phyloP scores from a whole-genome alignment of 2,888 invertebrate genomes.

The Harpalus rubripes region DNA sequence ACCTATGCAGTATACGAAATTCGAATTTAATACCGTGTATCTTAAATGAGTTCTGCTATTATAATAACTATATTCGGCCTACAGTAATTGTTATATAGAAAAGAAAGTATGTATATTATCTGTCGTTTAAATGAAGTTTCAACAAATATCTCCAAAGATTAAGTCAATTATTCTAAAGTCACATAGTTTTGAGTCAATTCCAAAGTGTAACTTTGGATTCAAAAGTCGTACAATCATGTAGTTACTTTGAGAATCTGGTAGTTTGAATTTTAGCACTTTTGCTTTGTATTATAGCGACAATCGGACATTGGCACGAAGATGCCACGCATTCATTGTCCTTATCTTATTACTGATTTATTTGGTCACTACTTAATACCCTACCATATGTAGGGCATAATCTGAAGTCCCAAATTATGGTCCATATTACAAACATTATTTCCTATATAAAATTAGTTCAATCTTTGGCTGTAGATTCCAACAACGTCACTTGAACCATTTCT shows the following conservation, averaged over 20 bases:
- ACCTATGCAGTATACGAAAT: neutral
- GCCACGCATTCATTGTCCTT: neutral
- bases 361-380: too few relatives aligned
- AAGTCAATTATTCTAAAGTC: slow-evolving; percentile 67
- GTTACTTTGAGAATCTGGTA: slow-evolving; percentile 57
- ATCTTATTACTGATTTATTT: too few relatives aligned
- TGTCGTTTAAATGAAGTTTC: slow-evolving; percentile 62
- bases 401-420: too few relatives aligned
- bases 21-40: neutral
- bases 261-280: slow-evolving; percentile 52
- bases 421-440: too few relatives aligned
- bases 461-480: too few relatives aligned
- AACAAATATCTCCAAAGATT: slow-evolving; percentile 66
- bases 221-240: slow-evolving; percentile 67
- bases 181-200: slow-evolving; percentile 67
- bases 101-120: slow-evolving; percentile 44
- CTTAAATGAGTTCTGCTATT: slow-evolving; percentile 1
- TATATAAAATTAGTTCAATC: too few relatives aligned
- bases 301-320: neutral
- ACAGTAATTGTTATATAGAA: neutral
- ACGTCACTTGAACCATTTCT: too few relatives aligned
- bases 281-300: slow-evolving; percentile 64
- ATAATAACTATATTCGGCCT: neutral
- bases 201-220: slow-evolving; percentile 60
- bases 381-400: too few relatives aligned